These are phyloP conservation scores for Cylas formicarius DNA, from an alignment of 1,140 invertebrate species.

Conservation along the genomic window DNA sequence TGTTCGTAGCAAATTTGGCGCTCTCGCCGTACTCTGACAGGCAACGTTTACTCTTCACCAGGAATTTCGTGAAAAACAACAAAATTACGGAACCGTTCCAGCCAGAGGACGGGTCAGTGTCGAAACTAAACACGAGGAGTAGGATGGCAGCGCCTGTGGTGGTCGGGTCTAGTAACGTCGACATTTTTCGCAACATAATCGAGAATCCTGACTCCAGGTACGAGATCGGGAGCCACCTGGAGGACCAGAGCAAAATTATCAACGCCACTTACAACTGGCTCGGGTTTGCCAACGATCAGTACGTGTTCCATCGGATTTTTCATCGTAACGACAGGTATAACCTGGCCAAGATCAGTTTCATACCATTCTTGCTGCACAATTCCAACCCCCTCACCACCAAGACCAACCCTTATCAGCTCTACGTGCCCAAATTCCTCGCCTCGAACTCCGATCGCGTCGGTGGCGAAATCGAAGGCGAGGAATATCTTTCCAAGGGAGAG, in stretches of 20 bases:
- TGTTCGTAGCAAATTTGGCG: constrained; percentile 80
- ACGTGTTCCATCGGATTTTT: constrained; percentile 75
- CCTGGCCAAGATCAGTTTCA: constrained; percentile 77
- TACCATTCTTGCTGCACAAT: constrained; percentile 77
- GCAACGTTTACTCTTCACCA: constrained; percentile 78
- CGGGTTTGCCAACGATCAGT: constrained; percentile 67
- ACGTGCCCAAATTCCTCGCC: constrained; percentile 67
- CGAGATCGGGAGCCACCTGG: constrained; percentile 91
- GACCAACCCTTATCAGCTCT: constrained; percentile 61
- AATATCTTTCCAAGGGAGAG: constrained; percentile 67
- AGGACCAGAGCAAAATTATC: constrained; percentile 88
- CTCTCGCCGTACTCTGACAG: constrained; percentile 74
- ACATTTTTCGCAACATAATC: constrained; percentile 86
- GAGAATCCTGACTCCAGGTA: constrained; percentile 84
- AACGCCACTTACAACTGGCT: constrained; percentile 94
- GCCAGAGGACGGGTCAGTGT: constrained; percentile 51
- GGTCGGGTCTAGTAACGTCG: constrained; percentile 82
- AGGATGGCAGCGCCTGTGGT: constrained; percentile 85
- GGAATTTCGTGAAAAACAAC: constrained; percentile 85
- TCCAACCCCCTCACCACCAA: constrained; percentile 76
- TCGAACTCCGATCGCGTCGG: constrained; percentile 65
- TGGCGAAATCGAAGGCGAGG: constrained; percentile 81
- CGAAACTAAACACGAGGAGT: constrained; percentile 74
- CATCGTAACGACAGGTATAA: constrained; percentile 89
- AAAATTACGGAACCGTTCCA: constrained; percentile 81